Evolutionary conservation across 2,797 vertebrate species (phyloP), one percentile per base, ranked within the genome.

Genomic region (Amblyopsis hoosieri): DNA sequence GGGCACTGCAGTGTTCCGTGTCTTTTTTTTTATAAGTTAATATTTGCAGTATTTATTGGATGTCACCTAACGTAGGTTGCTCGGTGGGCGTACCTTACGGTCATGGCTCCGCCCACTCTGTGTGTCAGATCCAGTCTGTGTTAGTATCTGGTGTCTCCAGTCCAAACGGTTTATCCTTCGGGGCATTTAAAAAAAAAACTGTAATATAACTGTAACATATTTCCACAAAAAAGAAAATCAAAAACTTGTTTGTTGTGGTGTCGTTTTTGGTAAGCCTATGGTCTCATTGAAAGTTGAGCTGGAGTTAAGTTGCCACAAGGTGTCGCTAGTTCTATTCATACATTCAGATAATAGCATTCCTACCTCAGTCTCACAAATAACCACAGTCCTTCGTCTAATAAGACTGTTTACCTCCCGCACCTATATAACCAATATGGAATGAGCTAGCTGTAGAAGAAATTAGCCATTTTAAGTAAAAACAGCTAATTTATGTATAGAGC

Each of bases 141-240:
- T 85, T 87, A 73, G 82, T 89, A 90, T 89, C 84, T 86, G 79
- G 78, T 86, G 85, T 91, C 89, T 91, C 87, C 74, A 81, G 87
- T 91, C 87, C 74, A 81, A 79, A 76, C 57, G 53, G 60, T 76
- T 75, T 82, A 71, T 90, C 76, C 86, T 67, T 87, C 78, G 75
- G 91, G 91, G 92, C 91, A 91, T 93, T 92, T 90, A 83, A 37
- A 37, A 37, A 90, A 91, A 80, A 91, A 80, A 83, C 83, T 93
- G 92, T 94, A 92, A 92, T 89, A 93, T 92, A 93, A 86, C 77
- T 94, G 92, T 93, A 93, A 91, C 89, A 93, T 94, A 93, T 93
- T 93, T 94, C 91, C 91, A 93, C 90, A 92, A 92, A 92, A 91
- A 91, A 90, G 75, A 80, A 89, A 90, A 89, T 81, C 66, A 61